These are phyloP conservation scores for Darevskia nairensis DNA, from an alignment of 2,797 vertebrate species.

Conservation along the genomic window DNA sequence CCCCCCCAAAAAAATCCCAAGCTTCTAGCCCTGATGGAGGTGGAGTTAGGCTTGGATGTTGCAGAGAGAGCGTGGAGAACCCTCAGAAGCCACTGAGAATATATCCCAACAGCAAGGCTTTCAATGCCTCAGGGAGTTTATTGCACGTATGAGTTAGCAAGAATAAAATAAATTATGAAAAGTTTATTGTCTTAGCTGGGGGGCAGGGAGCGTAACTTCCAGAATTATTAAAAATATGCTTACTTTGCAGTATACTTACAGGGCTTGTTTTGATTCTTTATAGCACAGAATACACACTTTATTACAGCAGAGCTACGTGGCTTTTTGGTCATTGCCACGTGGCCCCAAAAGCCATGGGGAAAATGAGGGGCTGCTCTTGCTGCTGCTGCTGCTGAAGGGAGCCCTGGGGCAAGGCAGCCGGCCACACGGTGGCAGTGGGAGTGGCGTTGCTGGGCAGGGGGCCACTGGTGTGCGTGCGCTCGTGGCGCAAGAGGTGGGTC, in stretches of 20 bases:
- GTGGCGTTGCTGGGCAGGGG: not conserved
- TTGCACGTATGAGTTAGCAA: not conserved
- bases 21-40: not conserved
- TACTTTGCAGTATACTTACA: no score
- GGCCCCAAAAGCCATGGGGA: constrained; percentile 21
- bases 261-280: not conserved
- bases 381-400: not conserved
- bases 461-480: constrained; percentile 67
- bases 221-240: not conserved
- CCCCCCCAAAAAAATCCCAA: not conserved
- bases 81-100: not conserved
- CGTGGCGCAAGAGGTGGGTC: constrained; percentile 78
- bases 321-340: not conserved
- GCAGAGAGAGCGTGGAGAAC: no score
- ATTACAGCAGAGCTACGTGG: accelerated
- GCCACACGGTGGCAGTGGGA: not conserved
- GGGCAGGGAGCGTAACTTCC: accelerated
- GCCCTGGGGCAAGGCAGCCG: not conserved
- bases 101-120: no score
- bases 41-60: no score
- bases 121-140: no score
- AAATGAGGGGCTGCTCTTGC: not conserved
- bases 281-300: no score
- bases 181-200: not conserved
- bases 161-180: not conserved